phyloP scores from a whole-genome alignment of 2,797 vertebrate species.

The Bradypodion pumilum region DNA sequence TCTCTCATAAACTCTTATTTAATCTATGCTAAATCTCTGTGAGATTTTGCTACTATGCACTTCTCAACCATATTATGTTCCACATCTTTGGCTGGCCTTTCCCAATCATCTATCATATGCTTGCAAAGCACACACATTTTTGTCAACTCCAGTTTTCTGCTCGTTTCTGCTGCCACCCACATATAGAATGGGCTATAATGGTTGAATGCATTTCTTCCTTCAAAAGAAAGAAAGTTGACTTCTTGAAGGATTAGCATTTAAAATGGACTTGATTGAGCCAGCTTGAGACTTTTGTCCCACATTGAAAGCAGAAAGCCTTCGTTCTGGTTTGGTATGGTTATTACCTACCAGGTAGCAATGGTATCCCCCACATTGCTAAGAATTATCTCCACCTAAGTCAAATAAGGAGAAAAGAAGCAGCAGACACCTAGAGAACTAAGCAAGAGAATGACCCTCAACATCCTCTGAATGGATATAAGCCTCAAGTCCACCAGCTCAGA shows the following conservation, averaged over 20 bases:
- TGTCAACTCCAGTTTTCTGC: constrained; percentile 40
- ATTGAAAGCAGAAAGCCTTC: background rate
- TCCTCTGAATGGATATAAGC: too few species aligned
- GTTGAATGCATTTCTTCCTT: constrained; percentile 43
- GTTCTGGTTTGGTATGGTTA: background rate
- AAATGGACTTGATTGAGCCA: background rate
- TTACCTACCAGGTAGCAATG: background rate
- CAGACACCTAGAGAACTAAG: too few species aligned
- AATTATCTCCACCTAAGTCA: too few species aligned
- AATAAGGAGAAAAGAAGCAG: background rate
- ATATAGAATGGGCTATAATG: constrained; percentile 35
- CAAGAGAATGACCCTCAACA: too few species aligned
- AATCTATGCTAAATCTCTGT: constrained; percentile 37
- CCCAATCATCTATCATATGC: constrained; percentile 33
- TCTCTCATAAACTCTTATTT: constrained; percentile 15
- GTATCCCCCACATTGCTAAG: background rate
- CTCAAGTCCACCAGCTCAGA: too few species aligned
- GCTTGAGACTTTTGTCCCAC: background rate
- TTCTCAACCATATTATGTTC: constrained; percentile 54
- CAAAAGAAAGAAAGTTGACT: constrained; percentile 44
- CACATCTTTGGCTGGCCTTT: constrained; percentile 45
- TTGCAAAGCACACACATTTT: constrained; percentile 38
- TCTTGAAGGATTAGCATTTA: background rate
- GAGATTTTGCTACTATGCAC: constrained; percentile 37
- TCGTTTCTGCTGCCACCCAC: constrained; percentile 43